Percentiles rank a stretch among this genome's conserved stretches.
phyloP scores from a whole-genome alignment of 2,797 vertebrate species.

The Falco rusticolus region DNA sequence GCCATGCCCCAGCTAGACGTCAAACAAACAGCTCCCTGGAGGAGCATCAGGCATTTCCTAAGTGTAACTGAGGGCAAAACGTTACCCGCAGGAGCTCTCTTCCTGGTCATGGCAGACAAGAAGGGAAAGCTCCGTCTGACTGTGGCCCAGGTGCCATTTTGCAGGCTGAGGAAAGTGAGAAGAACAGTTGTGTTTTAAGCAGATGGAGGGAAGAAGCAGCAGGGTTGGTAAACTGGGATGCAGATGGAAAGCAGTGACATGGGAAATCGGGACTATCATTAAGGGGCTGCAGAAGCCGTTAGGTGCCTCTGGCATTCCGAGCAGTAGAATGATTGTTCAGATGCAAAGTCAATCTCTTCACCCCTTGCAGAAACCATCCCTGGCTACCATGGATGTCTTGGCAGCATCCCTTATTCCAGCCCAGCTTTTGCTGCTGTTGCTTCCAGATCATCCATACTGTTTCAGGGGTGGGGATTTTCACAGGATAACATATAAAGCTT shows the following conservation, averaged over 20 bases:
- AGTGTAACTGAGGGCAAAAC: not conserved
- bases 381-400: not conserved
- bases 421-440: not conserved
- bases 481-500: not conserved
- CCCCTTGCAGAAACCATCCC: not conserved
- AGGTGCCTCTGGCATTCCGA: not conserved
- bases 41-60: not conserved
- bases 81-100: not conserved
- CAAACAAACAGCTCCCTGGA: not conserved
- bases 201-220: not conserved
- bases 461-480: not conserved
- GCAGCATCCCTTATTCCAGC: not conserved
- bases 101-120: fast-evolving
- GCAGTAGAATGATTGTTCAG: fast-evolving
- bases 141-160: not conserved
- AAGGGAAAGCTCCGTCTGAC: not conserved
- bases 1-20: fast-evolving
- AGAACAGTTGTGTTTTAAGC: not conserved
- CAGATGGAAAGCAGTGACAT: not conserved
- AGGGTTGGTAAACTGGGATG: not conserved
- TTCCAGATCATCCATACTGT: not conserved
- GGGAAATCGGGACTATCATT: fast-evolving
- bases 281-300: not conserved
- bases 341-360: not conserved
- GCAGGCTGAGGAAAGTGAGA: not conserved